phyloP scores from a whole-genome alignment of 2,888 invertebrate genomes.

The Tridacna gigas region DNA sequence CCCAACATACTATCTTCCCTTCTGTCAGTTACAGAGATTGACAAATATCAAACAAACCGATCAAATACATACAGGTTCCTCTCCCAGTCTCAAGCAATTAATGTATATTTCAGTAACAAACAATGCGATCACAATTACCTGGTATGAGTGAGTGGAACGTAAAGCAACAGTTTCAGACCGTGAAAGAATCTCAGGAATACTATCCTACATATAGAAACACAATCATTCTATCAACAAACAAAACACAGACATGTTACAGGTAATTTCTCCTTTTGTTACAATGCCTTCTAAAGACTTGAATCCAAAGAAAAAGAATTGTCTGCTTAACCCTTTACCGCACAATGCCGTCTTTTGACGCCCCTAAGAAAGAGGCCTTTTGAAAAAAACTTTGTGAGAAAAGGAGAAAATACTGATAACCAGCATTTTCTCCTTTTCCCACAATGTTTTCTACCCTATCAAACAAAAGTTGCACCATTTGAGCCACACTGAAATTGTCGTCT shows the following conservation, averaged over 20 bases:
- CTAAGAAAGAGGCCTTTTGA: no score
- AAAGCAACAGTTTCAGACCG: slow-evolving; percentile 59
- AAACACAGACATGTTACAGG: not conserved
- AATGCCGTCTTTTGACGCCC: no score
- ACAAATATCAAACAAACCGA: not conserved
- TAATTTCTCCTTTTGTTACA: not conserved
- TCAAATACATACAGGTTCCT: not conserved
- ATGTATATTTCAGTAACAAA: not conserved
- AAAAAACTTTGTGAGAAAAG: not conserved
- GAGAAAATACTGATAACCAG: not conserved
- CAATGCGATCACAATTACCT: slow-evolving; percentile 41
- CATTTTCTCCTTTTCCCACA: not conserved
- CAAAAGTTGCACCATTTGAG: no score
- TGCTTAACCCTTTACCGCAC: no score
- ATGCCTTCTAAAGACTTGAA: not conserved
- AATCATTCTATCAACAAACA: slow-evolving; percentile 3
- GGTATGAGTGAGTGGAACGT: slow-evolving; percentile 59
- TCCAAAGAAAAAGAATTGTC: not conserved
- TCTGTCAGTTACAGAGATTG: not conserved
- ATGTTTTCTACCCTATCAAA: not conserved
- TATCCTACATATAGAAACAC: slow-evolving; percentile 47
- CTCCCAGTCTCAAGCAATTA: not conserved
- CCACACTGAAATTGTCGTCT: no score
- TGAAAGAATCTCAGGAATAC: slow-evolving; percentile 53
- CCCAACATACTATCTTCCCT: not conserved